phyloP scores from a whole-genome alignment of 2,888 invertebrate species.

The Halictus ligatus region DNA sequence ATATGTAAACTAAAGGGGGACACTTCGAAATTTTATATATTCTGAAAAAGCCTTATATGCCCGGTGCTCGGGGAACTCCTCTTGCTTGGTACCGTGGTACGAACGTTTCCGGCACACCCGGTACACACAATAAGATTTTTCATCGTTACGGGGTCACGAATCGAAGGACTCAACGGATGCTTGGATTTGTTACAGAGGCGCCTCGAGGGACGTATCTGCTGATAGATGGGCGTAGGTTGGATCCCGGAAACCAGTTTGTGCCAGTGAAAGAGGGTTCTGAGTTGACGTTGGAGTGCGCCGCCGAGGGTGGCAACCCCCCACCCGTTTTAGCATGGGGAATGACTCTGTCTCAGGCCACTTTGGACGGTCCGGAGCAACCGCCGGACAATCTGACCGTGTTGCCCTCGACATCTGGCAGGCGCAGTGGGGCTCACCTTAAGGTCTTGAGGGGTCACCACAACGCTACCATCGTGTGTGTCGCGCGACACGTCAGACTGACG shows the following conservation, averaged over 20 bases:
- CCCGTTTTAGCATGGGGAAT: conserved; percentile 88
- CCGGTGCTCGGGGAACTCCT: background rate
- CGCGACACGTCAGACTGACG: conserved; percentile 88
- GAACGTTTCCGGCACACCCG: background rate
- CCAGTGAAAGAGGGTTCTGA: conserved; percentile 94
- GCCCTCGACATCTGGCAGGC: conserved; percentile 77
- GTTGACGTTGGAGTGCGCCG: conserved; percentile 93
- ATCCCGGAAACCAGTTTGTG: conserved; percentile 94
- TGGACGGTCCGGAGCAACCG: conserved; percentile 82
- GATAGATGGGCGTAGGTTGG: conserved; percentile 93
- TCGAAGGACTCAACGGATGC: conserved; percentile 56
- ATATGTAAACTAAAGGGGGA: no score
- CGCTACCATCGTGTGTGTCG: conserved; percentile 93
- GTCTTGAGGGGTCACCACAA: conserved; percentile 94
- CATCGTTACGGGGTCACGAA: conserved; percentile 56
- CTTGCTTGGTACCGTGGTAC: background rate
- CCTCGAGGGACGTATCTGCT: conserved; percentile 94
- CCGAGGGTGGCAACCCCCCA: conserved; percentile 92
- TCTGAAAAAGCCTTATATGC: no score
- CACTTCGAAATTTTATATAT: no score
- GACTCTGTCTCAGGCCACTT: conserved; percentile 85
- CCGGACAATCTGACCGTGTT: conserved; percentile 82
- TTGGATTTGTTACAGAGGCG: conserved; percentile 87
- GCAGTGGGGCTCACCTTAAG: conserved; percentile 89
- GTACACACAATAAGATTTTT: conserved; percentile 55